These are phyloP conservation scores for Caradrina kadenii DNA, from an alignment of 2,888 invertebrate genomes.

Conservation along the genomic window DNA sequence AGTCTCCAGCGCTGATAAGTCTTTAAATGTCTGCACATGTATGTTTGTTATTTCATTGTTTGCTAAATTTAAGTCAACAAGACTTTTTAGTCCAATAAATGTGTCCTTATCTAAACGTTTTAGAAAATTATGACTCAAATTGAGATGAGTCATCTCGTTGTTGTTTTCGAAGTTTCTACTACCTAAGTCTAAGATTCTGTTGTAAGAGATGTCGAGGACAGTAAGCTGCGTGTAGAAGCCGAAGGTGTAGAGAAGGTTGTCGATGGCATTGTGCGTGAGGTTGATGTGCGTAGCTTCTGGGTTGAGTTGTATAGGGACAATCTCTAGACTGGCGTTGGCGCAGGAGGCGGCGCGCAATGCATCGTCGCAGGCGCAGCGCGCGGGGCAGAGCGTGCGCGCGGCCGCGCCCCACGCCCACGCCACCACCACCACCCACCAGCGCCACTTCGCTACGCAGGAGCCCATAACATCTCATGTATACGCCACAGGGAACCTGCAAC, in stretches of 20 bases:
- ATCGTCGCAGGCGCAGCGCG: slow-evolving; percentile 95
- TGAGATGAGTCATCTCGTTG: slow-evolving; percentile 93
- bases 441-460: slow-evolving; percentile 88
- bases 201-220: slow-evolving; percentile 95
- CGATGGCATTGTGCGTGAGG: slow-evolving; percentile 95
- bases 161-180: slow-evolving; percentile 95
- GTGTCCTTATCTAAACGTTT: slow-evolving; percentile 93
- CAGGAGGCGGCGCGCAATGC: slow-evolving; percentile 94
- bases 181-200: slow-evolving; percentile 95
- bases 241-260: slow-evolving; percentile 94
- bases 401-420: slow-evolving; percentile 89
- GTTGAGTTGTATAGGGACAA: slow-evolving; percentile 97
- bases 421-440: slow-evolving; percentile 89
- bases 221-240: slow-evolving; percentile 95
- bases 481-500: slow-evolving; percentile 83
- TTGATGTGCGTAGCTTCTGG: slow-evolving; percentile 96
- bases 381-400: slow-evolving; percentile 93
- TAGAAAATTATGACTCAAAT: slow-evolving; percentile 94
- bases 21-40: slow-evolving; percentile 94
- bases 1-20: slow-evolving; percentile 93
- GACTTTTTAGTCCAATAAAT: slow-evolving; percentile 93
- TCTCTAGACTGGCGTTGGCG: slow-evolving; percentile 94
- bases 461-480: slow-evolving; percentile 90
- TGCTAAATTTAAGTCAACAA: slow-evolving; percentile 93
- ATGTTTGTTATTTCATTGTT: slow-evolving; percentile 94